Evolutionary conservation across 64 coral and sea anemone species (phyloP).

Genomic region (Porites australiensis): DNA sequence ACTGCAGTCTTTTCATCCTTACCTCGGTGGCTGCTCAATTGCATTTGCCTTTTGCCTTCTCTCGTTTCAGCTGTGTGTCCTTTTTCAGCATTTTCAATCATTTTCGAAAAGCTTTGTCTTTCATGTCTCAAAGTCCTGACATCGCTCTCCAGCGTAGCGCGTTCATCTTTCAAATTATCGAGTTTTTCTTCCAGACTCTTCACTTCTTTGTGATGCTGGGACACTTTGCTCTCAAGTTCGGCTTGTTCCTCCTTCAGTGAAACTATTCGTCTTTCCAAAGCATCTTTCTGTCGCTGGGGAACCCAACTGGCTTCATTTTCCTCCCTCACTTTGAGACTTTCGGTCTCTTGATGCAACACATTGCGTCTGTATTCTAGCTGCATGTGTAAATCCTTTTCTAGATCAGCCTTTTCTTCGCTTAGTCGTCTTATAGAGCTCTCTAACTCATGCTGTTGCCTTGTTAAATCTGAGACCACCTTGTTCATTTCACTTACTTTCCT

Average conservation of each 20-base stretch:
- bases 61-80: slow-evolving; percentile 37
- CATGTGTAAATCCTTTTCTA: slow-evolving; percentile 46
- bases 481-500: slow-evolving; percentile 20
- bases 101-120: slow-evolving; percentile 61
- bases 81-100: slow-evolving; percentile 36
- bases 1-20: slow-evolving; percentile 12
- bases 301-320: slow-evolving; percentile 2
- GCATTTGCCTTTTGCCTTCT: neutral
- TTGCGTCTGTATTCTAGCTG: slow-evolving; percentile 36
- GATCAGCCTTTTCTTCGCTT: slow-evolving; percentile 52
- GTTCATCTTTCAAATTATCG: slow-evolving; percentile 42
- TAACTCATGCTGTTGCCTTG: slow-evolving; percentile 50
- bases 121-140: slow-evolving; percentile 55
- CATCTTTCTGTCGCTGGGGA: slow-evolving; percentile 47
- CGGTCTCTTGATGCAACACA: slow-evolving; percentile 2
- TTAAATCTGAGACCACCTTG: slow-evolving; percentile 42
- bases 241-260: slow-evolving; percentile 69
- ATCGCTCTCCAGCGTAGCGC: slow-evolving; percentile 16
- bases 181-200: slow-evolving; percentile 46
- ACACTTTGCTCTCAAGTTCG: slow-evolving; percentile 72
- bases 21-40: slow-evolving; percentile 24
- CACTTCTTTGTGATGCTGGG: slow-evolving; percentile 56
- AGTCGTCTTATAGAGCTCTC: slow-evolving; percentile 49
- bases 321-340: neutral
- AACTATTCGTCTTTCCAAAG: slow-evolving; percentile 49